phyloP scores from a whole-genome alignment of 1,140 invertebrate genomes.

The Octopus sinensis region DNA sequence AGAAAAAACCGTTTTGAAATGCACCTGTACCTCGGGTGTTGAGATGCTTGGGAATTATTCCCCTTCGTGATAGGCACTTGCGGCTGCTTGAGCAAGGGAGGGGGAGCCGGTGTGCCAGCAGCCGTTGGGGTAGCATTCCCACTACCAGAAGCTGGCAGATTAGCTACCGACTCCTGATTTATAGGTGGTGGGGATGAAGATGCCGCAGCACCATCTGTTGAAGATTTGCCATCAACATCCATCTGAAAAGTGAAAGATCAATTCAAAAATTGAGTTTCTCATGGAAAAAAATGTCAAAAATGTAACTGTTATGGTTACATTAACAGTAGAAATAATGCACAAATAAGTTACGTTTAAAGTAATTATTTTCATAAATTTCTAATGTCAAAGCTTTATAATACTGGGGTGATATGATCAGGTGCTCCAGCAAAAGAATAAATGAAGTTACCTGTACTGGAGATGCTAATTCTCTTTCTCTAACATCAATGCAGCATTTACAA shows the following conservation, averaged over 20 bases:
- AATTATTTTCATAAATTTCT: no score
- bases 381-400: no score
- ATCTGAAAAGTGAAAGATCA: conserved; percentile 18
- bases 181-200: conserved; percentile 8
- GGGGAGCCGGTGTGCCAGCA: conserved; percentile 23
- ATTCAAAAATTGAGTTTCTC: background rate
- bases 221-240: conserved; percentile 24
- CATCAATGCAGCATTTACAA: no score
- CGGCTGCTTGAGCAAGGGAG: conserved; percentile 44
- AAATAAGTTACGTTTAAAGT: no score
- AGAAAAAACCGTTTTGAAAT: conserved; percentile 3
- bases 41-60: conserved; percentile 20
- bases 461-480: no score
- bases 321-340: no score
- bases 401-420: no score
- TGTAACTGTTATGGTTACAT: background rate
- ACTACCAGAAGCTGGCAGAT: background rate
- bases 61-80: conserved; percentile 21
- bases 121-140: conserved; percentile 9
- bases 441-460: no score
- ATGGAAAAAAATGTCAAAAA: background rate
- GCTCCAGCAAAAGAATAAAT: no score
- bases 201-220: conserved; percentile 1
- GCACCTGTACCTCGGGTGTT: conserved; percentile 21
- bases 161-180: background rate